Conservation (phyloP, 2,797 vertebrate genomes). For the Meda fulgida region DNA sequence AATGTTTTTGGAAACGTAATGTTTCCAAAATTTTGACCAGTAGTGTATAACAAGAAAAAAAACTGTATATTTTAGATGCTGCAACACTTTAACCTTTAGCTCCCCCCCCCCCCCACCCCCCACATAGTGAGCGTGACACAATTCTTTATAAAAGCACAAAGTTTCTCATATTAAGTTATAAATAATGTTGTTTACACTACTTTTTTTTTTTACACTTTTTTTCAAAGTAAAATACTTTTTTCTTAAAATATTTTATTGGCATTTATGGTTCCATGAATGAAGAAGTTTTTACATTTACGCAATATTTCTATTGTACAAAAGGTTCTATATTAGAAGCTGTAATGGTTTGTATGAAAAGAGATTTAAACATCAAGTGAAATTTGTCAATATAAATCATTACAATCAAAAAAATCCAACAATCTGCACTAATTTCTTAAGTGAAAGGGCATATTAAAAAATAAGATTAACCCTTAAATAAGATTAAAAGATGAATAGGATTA, state of each 20-base stretch:
- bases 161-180: not conserved
- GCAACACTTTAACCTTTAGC: not conserved
- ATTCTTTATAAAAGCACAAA: not conserved
- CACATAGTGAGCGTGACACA: not conserved
- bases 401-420: not conserved
- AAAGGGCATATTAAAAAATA: not conserved
- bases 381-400: not conserved
- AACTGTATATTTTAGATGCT: not conserved
- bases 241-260: not conserved
- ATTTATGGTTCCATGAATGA: not conserved
- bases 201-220: no score
- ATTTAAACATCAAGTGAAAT: not conserved
- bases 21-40: no score
- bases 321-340: no score
- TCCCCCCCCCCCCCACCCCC: no score
- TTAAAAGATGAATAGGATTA: no score
- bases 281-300: no score
- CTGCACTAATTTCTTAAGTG: not conserved
- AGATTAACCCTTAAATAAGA: no score
- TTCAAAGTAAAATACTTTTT: no score
- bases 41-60: no score
- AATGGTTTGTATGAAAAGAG: not conserved
- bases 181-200: not conserved
- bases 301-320: no score
- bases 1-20: no score